phyloP scores from a whole-genome alignment of 1,140 invertebrate species.

The Ericerus pela region DNA sequence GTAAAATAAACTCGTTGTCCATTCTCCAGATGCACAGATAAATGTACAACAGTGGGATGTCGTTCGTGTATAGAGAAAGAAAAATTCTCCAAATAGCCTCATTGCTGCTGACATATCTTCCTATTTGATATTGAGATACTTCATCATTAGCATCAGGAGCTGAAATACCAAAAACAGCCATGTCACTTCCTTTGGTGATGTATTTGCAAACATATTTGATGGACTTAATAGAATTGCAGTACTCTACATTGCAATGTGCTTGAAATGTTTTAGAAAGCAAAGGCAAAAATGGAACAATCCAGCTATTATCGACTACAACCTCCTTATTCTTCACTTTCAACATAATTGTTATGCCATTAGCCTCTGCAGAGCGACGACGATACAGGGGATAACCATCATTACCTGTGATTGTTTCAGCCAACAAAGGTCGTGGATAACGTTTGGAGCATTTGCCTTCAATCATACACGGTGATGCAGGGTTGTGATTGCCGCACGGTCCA shows the following conservation, averaged over 20 bases:
- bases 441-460: conserved; percentile 33
- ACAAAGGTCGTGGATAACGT: conserved; percentile 25
- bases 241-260: conserved; percentile 30
- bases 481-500: conserved; percentile 36
- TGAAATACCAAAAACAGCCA: not conserved
- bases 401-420: conserved; percentile 25
- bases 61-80: conserved; percentile 28
- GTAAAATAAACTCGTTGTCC: conserved; percentile 25
- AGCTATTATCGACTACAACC: conserved; percentile 31
- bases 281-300: conserved; percentile 31
- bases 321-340: conserved; percentile 28
- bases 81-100: conserved; percentile 32
- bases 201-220: conserved; percentile 35
- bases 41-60: conserved; percentile 27
- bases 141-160: conserved; percentile 27
- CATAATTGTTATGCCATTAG: conserved; percentile 17
- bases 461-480: conserved; percentile 35
- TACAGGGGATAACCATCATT: conserved; percentile 33
- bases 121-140: conserved; percentile 27
- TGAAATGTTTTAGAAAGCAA: conserved; percentile 26
- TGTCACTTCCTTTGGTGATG: conserved; percentile 29
- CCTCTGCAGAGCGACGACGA: conserved; percentile 20
- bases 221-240: conserved; percentile 30
- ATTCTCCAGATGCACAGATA: conserved; percentile 28
- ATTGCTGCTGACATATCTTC: conserved; percentile 26